phyloP scores from a whole-genome alignment of 2,888 invertebrate genomes.

The Cremastobaeus sp. region DNA sequence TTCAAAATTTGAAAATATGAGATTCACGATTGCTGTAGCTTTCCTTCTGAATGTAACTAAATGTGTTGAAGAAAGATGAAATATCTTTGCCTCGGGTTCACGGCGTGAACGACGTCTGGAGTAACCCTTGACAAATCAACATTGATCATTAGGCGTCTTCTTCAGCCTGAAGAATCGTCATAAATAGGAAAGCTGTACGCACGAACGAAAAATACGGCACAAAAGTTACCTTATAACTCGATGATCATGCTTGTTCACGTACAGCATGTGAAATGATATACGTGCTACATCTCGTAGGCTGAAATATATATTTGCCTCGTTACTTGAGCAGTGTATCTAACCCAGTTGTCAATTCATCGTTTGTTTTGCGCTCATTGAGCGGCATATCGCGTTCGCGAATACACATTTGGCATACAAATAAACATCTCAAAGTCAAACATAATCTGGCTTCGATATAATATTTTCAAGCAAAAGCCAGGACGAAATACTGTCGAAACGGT shows the following conservation, averaged over 20 bases:
- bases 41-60: conserved; percentile 3
- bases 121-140: conserved; percentile 45
- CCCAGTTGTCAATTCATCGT: conserved; percentile 73
- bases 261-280: conserved; percentile 50
- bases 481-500: conserved; percentile 17
- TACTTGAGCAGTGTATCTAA: conserved; percentile 71
- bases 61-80: conserved; percentile 6
- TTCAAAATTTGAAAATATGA: too few species aligned
- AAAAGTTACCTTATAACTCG: conserved; percentile 48
- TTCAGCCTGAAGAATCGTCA: conserved; percentile 33
- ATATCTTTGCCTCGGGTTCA: conserved; percentile 22
- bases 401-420: conserved; percentile 69
- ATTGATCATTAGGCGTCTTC: conserved; percentile 50
- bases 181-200: conserved; percentile 29
- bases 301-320: conserved; percentile 65
- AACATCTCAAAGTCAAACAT: conserved; percentile 68
- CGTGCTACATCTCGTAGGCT: conserved; percentile 34
- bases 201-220: conserved; percentile 29
- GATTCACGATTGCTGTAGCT: too few species aligned
- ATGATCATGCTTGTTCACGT: conserved; percentile 33
- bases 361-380: conserved; percentile 71
- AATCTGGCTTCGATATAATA: conserved; percentile 51
- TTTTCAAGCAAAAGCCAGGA: conserved; percentile 41
- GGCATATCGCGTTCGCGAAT: conserved; percentile 67
- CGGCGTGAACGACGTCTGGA: conserved; percentile 11